A percentile compares a stretch with the other conserved stretches of the same genome.
Conservation (phyloP, 2,888 invertebrate genomes). For the Apodemia zela region DNA sequence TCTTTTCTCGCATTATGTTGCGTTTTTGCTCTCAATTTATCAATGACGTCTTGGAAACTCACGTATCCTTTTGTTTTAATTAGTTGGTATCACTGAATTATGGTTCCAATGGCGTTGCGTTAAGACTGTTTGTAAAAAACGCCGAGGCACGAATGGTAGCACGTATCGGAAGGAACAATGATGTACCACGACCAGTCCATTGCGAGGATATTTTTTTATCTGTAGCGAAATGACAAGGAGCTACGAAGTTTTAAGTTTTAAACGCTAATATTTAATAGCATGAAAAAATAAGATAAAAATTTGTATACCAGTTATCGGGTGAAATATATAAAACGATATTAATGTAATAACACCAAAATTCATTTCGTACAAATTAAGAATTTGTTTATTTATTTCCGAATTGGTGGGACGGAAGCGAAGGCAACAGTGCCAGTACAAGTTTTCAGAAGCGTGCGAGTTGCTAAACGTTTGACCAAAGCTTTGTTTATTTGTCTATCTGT, state of each 20-base stretch:
- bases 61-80: constrained; percentile 37
- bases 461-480: too few relatives aligned
- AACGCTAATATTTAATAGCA: not conserved
- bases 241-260: constrained; percentile 30
- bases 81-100: constrained; percentile 29
- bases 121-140: constrained; percentile 26
- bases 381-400: too few relatives aligned
- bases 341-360: too few relatives aligned
- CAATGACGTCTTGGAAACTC: constrained; percentile 34
- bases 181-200: constrained; percentile 64
- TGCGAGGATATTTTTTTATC: constrained; percentile 56
- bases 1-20: constrained; percentile 14
- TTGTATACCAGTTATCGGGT: too few relatives aligned
- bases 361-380: too few relatives aligned
- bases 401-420: too few relatives aligned
- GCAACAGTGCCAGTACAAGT: too few relatives aligned
- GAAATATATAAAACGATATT: too few relatives aligned
- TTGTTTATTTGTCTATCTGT: too few relatives aligned
- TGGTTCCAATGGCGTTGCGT: constrained; percentile 21
- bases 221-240: constrained; percentile 49
- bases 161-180: constrained; percentile 65
- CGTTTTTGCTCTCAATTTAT: constrained; percentile 35
- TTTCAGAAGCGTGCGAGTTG: too few relatives aligned
- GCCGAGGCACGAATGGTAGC: constrained; percentile 45
- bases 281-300: too few relatives aligned